These are phyloP conservation scores for Plusia festucae DNA, from an alignment of 2,888 invertebrate species.

Conservation along the genomic window DNA sequence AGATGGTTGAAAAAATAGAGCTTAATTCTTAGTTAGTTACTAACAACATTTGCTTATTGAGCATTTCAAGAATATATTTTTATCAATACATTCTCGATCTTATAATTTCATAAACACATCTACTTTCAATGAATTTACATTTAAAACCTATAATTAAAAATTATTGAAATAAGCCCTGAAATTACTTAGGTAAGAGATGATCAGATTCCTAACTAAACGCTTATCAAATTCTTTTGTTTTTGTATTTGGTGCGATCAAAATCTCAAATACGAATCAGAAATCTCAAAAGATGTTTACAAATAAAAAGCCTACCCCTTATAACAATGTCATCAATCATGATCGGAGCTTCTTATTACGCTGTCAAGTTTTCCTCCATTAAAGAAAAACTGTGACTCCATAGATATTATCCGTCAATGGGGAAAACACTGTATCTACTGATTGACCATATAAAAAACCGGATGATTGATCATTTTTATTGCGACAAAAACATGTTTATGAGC, in stretches of 20 bases:
- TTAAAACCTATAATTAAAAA: too few species aligned
- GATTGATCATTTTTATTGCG: constrained; percentile 90
- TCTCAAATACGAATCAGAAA: constrained; percentile 8
- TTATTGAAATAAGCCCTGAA: too few species aligned
- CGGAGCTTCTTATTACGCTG: constrained; percentile 64
- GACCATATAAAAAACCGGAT: constrained; percentile 88
- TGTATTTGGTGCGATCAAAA: not conserved
- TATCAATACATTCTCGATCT: too few species aligned
- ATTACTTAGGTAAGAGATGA: not conserved
- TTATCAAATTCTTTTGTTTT: not conserved
- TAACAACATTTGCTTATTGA: too few species aligned
- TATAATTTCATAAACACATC: too few species aligned
- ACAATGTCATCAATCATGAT: constrained; percentile 71
- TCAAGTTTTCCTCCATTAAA: constrained; percentile 65
- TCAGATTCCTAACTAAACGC: not conserved
- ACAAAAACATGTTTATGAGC: constrained; percentile 90
- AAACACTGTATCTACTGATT: constrained; percentile 87
- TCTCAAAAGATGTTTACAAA: constrained; percentile 51
- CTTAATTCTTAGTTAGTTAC: not conserved
- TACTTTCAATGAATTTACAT: too few species aligned
- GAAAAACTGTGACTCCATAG: constrained; percentile 71
- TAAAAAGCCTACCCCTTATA: constrained; percentile 59
- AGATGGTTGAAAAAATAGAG: constrained; percentile 8
- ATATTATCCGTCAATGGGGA: constrained; percentile 81
- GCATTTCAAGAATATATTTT: too few species aligned